Base-by-base conservation (phyloP, 2,113 vertebrate species). In the Pitta sordida region DNA sequence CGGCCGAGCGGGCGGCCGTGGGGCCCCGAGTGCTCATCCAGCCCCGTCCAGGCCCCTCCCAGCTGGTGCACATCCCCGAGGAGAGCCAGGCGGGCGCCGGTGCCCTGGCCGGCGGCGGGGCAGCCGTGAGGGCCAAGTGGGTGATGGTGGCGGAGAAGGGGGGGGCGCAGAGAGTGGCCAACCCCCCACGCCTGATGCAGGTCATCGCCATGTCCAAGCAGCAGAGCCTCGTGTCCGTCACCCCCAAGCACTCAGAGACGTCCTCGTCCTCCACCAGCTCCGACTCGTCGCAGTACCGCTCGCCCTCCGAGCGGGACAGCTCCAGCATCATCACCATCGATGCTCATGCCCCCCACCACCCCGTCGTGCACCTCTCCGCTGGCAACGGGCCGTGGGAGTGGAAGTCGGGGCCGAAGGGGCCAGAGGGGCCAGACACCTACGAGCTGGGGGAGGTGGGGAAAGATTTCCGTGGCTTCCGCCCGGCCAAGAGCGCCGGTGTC, bases 141-240 rank as follows among this genome's bases (percentile, higher is more conserved):
- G 97, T 99, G 37, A 98, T 98, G 89, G 98, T 99, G 89, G 98
- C 99, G 0, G 99, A 99, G 96, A 99, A 99, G 34, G 96, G 97
- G 4, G 96, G 97, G 0, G 93, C 71, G 7, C 93, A 97, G 39
- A 5, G 96, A 2, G 86, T 98, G 27, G 97, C 98, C 81, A 98
- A 98, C 85, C 98, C 99, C 0, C 99, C 99, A 0, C 98, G 99
- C 22, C 98, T 99, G 30, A 98, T 99, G 97, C 99, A 99, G 93
- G 99, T 99, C 41, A 98, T 99, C 0, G 99, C 99, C 83, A 98
- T 99, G 99, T 98, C 99, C 27, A 99, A 99, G 95, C 98, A 98
- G 62, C 98, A 98, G 24, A 97, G 98, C 36, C 94, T 98, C 2
- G 96, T 98, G 8, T 97, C 97, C 0, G 96, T 98, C 39, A 98